These are phyloP conservation scores for Drosophila neutralis DNA, from an alignment of 2,888 invertebrate genomes.

Conservation along the genomic window DNA sequence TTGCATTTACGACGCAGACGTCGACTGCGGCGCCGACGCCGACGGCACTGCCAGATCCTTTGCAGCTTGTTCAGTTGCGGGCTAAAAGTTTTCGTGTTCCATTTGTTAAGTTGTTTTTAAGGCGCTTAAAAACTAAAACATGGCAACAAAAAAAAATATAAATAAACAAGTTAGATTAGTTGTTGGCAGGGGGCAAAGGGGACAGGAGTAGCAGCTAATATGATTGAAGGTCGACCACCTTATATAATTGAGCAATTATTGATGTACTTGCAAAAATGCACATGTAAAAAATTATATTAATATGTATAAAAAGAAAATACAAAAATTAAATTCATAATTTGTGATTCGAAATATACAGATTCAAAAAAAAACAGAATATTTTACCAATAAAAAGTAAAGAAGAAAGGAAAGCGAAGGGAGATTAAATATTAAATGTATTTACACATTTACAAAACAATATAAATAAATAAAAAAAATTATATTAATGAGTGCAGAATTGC, in stretches of 20 bases:
- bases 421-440: neutral
- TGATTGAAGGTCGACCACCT: neutral
- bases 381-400: too few species aligned
- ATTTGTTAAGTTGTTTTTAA: constrained; percentile 43
- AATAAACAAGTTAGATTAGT: constrained; percentile 7
- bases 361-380: too few species aligned
- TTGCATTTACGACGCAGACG: constrained; percentile 37
- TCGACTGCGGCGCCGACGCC: constrained; percentile 31
- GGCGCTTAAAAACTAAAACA: constrained; percentile 52
- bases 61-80: constrained; percentile 16
- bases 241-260: neutral
- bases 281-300: neutral
- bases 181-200: neutral
- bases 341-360: neutral
- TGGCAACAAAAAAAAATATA: constrained; percentile 15
- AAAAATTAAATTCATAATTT: neutral
- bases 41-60: constrained; percentile 39
- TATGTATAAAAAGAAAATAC: fast-evolving
- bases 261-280: neutral
- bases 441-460: too few species aligned
- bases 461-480: neutral
- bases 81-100: constrained; percentile 31
- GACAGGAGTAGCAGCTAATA: neutral
- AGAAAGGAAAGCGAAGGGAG: neutral
- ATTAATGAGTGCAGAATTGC: neutral